Base-by-base conservation (phyloP, 2,888 invertebrate genomes). In the Parnassius mnemosyne region DNA sequence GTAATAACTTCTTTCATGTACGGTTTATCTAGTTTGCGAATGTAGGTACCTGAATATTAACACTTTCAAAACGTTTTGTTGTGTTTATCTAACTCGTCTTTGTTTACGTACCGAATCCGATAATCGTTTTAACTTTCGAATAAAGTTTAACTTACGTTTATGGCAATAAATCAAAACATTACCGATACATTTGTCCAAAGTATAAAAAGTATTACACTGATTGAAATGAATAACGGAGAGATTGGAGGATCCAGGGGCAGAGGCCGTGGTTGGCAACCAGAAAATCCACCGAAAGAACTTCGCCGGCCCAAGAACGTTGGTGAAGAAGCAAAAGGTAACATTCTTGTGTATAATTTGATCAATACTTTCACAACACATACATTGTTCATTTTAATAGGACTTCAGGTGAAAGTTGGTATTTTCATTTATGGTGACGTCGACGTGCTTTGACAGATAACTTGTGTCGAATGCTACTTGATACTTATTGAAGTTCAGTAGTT, bases 151-250 rank as follows among this genome's bases (percentile, higher is more conserved):
- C 68, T 70, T 61, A 71, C 71, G 78, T 87, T 75, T 87, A 88
- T 89, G 87, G 84, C 82, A 86, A 79, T 80, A 72, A 67, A 72
- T 78, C 75, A 69, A 71, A 75, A 70, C 75, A 75, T 73, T 69
- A 73, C 65, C 68, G 69, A 68, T 64, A 71, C 65, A 72, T 71
- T 72, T 68, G 69, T 74, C 64, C 71, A 69, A 68, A 70, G 70
- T 69, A 74, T 65, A 71, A 76, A 76, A 67, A 71, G 73, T 75
- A 70, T 47, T 54, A 58, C 34, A 68, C 63, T 61, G 57, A 60
- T 70, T 82, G 83, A 84, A 85, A 92, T 92, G 92, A 92, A 90
- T 83, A 92, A 92, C 89, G 92, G 91, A 73, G 92, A 92, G 68
- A 79, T 87, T 74, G 87, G 91, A 74, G 89, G 87, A 77, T 78